Evolutionary conservation across 2,797 vertebrate genomes (phyloP).

Genomic region (Hipposideros larvatus): DNA sequence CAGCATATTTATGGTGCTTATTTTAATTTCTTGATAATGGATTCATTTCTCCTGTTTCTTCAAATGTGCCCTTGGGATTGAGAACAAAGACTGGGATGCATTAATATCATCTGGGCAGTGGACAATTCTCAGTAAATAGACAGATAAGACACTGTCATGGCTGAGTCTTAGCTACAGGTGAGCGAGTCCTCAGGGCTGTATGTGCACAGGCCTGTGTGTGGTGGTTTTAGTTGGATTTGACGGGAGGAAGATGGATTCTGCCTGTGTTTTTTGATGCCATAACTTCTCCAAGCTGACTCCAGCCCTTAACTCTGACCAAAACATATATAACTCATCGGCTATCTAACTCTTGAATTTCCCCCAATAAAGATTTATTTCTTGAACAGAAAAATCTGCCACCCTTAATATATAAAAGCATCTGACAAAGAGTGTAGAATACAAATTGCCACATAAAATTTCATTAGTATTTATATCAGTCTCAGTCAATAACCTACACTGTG

Average conservation of each 20-base stretch:
- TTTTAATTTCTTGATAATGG: background rate
- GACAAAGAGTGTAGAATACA: background rate
- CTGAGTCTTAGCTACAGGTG: background rate
- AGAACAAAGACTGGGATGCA: background rate
- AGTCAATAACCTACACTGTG: background rate
- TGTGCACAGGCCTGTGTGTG: background rate
- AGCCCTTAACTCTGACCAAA: background rate
- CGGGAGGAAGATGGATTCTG: background rate
- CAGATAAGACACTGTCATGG: background rate
- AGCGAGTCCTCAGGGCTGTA: background rate
- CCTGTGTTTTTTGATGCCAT: background rate
- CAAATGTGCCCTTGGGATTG: background rate
- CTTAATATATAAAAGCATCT: background rate
- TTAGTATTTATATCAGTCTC: background rate
- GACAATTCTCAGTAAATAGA: background rate
- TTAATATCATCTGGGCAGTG: background rate
- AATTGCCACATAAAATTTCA: background rate
- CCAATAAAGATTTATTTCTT: slow-evolving; percentile 19
- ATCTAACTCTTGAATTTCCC: background rate
- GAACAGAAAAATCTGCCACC: background rate
- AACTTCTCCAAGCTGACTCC: background rate
- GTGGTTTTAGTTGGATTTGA: background rate
- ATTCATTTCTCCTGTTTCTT: background rate
- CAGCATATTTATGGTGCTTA: background rate
- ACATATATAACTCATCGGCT: background rate